Base-by-base conservation (phyloP, 2,113 vertebrate species). In the Bagarius yarrelli region DNA sequence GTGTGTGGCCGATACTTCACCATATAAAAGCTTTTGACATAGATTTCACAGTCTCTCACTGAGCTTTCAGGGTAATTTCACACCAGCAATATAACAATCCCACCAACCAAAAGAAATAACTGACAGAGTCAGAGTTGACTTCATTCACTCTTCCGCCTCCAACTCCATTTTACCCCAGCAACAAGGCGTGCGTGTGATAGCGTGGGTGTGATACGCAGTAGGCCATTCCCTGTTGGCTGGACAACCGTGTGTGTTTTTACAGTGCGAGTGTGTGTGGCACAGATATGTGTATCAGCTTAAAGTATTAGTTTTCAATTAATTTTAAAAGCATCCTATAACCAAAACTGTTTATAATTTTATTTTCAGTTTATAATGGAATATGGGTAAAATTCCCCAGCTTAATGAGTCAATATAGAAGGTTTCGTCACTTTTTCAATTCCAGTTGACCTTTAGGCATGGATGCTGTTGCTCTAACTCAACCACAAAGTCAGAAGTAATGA, bases 121-220 rank as follows among this genome's bases (percentile, higher is more conserved):
- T 88, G 91, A 91, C 88, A 89, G 87, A 89, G 89, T 88, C 84
- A 84, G 86, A 87, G 87, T 86, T 88, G 85, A 89, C 87, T 89
- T 89, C 81, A 90, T 89, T 89, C 85, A 83, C 76, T 52, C 84
- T 87, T 88, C 88, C 80, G 87, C 89, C 89, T 91, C 86, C 86
- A 56, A 83, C 59, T 84, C 85, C 73, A 81, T 83, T 90, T 90
- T 91, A 90, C 86, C 92, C 91, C 82, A 85, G 92, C 92, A 93
- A 93, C 91, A 91, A 89, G 36, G 84, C 88, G 84, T 83, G 85
- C 64, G 15, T 69, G 87, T 89, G 89, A 91, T 88, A 87, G 88
- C 83, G 83, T 77, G 56, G 83, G 85, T 78, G 76, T 84, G 89
- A 80, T 63, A 83, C 70, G 73, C 61, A 73, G 79, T 83, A 82